These are phyloP conservation scores for Eudasyphora cyanicolor DNA, from an alignment of 2,888 invertebrate genomes.

Conservation along the genomic window DNA sequence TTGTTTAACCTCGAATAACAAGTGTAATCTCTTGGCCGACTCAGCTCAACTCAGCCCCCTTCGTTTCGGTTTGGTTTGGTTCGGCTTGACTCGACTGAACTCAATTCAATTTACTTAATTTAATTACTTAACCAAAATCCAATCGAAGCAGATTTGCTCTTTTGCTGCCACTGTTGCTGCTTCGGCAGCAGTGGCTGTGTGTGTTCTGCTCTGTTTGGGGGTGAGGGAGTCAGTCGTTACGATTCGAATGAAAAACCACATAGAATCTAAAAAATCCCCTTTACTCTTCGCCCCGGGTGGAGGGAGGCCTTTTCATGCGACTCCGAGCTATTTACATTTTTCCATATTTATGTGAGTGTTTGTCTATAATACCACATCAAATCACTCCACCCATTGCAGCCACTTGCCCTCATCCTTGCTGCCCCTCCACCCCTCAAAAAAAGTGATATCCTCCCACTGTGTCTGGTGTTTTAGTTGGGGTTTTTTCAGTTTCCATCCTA, in stretches of 20 bases:
- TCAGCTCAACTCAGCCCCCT: constrained; percentile 11
- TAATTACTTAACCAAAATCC: constrained; percentile 62
- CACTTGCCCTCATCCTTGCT: background rate
- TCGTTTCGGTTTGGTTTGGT: no score
- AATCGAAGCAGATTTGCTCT: constrained; percentile 55
- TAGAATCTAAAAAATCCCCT: constrained; percentile 41
- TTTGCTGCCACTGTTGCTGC: background rate
- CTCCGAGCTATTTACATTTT: constrained; percentile 44
- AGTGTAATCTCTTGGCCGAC: constrained; percentile 14
- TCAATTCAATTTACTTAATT: constrained; percentile 62
- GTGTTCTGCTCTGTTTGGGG: no score
- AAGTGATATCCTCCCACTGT: background rate
- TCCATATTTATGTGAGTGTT: constrained; percentile 46
- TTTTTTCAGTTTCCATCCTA: background rate
- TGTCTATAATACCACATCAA: constrained; percentile 1
- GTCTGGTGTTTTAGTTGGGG: constrained; percentile 2
- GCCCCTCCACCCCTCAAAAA: background rate
- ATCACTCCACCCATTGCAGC: background rate
- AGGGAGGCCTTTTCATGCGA: background rate
- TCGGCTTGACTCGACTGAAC: background rate
- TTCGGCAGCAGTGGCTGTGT: background rate
- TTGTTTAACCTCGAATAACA: constrained; percentile 29
- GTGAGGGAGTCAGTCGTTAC: background rate
- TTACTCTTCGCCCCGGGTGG: background rate
- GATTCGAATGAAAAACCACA: constrained; percentile 35